These are phyloP conservation scores for Osmoderma eremita DNA, from an alignment of 2,888 invertebrate genomes.

Conservation along the genomic window DNA sequence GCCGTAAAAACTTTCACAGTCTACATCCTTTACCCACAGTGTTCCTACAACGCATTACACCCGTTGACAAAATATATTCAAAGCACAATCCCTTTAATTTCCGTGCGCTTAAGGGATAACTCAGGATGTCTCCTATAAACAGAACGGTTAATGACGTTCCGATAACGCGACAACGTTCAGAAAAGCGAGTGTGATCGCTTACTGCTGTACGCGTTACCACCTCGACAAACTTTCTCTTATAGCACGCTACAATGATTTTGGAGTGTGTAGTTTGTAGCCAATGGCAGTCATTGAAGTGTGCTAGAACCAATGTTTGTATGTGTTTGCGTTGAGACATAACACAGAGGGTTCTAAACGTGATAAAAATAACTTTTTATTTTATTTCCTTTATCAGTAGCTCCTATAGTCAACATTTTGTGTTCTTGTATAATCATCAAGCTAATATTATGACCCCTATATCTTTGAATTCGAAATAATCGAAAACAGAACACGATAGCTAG, in stretches of 20 bases:
- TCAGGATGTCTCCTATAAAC: constrained; percentile 28
- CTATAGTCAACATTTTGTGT: too few relatives aligned
- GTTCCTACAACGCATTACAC: neutral
- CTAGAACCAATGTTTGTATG: neutral
- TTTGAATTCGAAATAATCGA: too few relatives aligned
- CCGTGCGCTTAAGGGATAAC: constrained; percentile 21
- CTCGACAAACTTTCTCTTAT: neutral
- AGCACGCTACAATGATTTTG: constrained; percentile 5
- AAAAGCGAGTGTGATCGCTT: constrained; percentile 7
- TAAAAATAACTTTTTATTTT: neutral
- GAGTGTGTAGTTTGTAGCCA: constrained; percentile 2
- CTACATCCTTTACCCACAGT: neutral
- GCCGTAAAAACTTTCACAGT: neutral
- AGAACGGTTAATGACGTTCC: constrained; percentile 15
- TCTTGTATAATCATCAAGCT: too few relatives aligned
- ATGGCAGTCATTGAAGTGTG: neutral
- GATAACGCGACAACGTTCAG: constrained; percentile 21
- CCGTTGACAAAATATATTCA: constrained; percentile 16
- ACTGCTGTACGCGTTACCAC: neutral
- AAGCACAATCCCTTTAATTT: constrained; percentile 23
- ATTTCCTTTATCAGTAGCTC: neutral
- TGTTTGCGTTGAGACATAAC: neutral
- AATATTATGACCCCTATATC: too few relatives aligned
- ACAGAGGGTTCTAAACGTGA: neutral
- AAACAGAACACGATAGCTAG: too few relatives aligned